A percentile compares a stretch with the other conserved stretches of the same genome.
These are phyloP conservation scores for Panthera uncia DNA, from an alignment of 2,113 vertebrate genomes.

Conservation along the genomic window DNA sequence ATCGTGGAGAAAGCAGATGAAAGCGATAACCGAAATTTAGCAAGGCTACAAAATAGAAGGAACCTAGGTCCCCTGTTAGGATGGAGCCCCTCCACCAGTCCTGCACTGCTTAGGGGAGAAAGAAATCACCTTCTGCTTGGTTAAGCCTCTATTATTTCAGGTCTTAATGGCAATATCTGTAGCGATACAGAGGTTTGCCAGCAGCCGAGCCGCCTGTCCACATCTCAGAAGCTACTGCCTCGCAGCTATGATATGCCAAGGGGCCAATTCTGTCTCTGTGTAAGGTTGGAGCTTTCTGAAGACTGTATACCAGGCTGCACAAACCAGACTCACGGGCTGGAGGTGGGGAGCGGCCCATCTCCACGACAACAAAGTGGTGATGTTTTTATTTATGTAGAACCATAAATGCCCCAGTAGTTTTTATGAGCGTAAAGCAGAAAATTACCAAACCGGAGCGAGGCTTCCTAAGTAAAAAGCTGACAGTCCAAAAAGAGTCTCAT, in stretches of 20 bases:
- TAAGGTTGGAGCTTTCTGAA: not conserved
- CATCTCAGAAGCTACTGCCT: not conserved
- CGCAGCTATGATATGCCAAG: not conserved
- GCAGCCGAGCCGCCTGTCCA: not conserved
- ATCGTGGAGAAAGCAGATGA: not conserved
- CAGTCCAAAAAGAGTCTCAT: conserved; percentile 34
- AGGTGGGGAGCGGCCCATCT: conserved; percentile 41
- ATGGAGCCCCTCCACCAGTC: no score
- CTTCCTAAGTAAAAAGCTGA: conserved; percentile 65
- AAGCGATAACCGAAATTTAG: not conserved
- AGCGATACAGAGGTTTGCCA: not conserved
- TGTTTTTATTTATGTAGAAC: conserved; percentile 64
- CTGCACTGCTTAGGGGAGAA: not conserved
- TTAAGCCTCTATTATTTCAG: not conserved
- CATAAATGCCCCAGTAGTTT: conserved; percentile 51
- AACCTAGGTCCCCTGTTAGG: not conserved
- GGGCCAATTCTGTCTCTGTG: not conserved
- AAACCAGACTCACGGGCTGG: conserved; percentile 31
- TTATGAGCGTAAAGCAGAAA: conserved; percentile 68
- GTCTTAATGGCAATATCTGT: not conserved
- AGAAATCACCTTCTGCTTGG: not conserved
- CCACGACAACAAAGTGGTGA: conserved; percentile 8
- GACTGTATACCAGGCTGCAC: not conserved
- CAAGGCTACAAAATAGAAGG: not conserved
- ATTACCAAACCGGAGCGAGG: conserved; percentile 62